phyloP scores from a whole-genome alignment of 2,888 invertebrate species.

The Glaucopsyche alexis region DNA sequence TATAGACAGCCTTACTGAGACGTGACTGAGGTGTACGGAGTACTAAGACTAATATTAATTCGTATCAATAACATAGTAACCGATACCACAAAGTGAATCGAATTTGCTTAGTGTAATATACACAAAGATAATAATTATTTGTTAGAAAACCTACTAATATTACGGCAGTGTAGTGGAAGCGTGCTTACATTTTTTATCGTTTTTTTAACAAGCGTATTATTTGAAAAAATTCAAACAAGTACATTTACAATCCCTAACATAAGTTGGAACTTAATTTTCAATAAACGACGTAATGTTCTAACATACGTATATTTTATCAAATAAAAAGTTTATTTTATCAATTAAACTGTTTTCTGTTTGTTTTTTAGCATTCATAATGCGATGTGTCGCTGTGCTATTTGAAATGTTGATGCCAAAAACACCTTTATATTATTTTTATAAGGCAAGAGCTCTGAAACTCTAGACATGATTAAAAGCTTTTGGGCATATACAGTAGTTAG shows the following conservation, averaged over 20 bases:
- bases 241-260: too few species aligned
- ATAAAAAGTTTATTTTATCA: not conserved
- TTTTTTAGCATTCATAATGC: not conserved
- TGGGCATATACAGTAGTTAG: too few species aligned
- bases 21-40: too few species aligned
- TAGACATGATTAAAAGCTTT: too few species aligned
- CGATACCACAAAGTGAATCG: too few species aligned
- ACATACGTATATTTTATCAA: not conserved
- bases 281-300: too few species aligned
- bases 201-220: not conserved
- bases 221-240: not conserved
- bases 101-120: not conserved
- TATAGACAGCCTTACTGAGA: too few species aligned
- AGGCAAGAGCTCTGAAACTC: too few species aligned
- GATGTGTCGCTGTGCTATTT: not conserved
- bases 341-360: not conserved
- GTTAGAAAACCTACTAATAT: not conserved
- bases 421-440: too few species aligned
- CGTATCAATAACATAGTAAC: too few species aligned
- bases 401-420: not conserved
- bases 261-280: too few species aligned
- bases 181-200: constrained; percentile 15
- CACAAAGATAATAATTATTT: not conserved
- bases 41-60: too few species aligned
- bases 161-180: not conserved